Conservation (phyloP, 2,113 vertebrate species). For the Dipodomys merriami region DNA sequence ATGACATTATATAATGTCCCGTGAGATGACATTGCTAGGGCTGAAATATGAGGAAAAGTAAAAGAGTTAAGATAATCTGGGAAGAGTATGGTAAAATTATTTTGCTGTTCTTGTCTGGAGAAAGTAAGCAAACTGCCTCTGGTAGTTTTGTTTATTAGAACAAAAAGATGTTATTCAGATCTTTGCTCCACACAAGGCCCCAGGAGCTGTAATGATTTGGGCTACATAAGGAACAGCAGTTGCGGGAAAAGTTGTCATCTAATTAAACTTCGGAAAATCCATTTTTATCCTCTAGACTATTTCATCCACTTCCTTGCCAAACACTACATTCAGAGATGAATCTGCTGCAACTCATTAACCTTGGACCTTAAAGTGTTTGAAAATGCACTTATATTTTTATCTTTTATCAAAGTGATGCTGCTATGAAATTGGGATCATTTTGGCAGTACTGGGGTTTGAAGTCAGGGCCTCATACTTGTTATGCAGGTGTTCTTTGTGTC, state of each 20-base stretch:
- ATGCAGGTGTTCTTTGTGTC: no score
- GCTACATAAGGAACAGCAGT: neutral
- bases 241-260: constrained; percentile 22
- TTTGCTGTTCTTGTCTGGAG: constrained; percentile 2
- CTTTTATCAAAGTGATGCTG: neutral
- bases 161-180: constrained; percentile 31
- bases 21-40: neutral
- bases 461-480: no score
- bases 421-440: neutral
- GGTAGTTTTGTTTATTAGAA: constrained; percentile 51
- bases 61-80: constrained; percentile 25
- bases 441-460: no score
- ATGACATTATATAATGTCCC: neutral
- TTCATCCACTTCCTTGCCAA: neutral
- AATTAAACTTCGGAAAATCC: constrained; percentile 70
- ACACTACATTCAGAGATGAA: neutral
- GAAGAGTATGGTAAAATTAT: constrained; percentile 13
- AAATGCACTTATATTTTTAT: neutral
- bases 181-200: constrained; percentile 32
- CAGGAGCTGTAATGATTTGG: neutral
- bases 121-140: constrained; percentile 39
- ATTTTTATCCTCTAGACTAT: constrained; percentile 33
- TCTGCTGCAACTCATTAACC: constrained; percentile 30
- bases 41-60: neutral
- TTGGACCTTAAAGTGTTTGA: neutral